Evolutionary conservation across 2,113 vertebrate genomes (phyloP), one percentile per base, ranked within the genome.

Genomic region (Callithrix jacchus): DNA sequence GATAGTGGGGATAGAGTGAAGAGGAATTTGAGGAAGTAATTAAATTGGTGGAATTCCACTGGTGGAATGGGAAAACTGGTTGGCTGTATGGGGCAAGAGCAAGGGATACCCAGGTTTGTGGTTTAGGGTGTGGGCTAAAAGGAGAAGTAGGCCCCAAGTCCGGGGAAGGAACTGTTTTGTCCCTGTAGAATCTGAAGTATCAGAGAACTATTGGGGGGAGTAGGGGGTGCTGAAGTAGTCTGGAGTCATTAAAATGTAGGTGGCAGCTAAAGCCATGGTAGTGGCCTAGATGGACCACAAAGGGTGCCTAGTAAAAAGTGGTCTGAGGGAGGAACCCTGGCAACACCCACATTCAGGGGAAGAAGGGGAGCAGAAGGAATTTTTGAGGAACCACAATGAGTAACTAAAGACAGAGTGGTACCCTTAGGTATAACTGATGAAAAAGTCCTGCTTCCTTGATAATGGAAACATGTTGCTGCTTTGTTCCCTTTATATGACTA

Each of bases 401-500:
- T 81, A 23, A 81, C 42, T 94, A 21, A 91, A 92, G 56, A 52
- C n/a, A 61, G 45, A 58, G 2, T 21, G 4, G 23, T 83, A 47
- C 64, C 68, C 30, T 56, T 77, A 66, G 71, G 14, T 40, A 35
- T 80, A 68, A 47, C 25, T 89, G 20, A 85, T 79, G 56, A 84
- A 35, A 52, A 80, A 71, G 42, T 90, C n/a, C 76, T 90, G 35
- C 77, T 93, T 87, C 27, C 64, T 87, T 64, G 40, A 76, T 64
- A 95, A 90, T 73, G 35, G 71, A 93, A 95, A 32, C 13, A 66
- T 76, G 42, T 54, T 92, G 77, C 54, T 93, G 45, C 42, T 82
- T 92, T 96, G 58, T 13, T 85, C 37, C 35, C 27, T 71, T 81
- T 87, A 8, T 93, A 73, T 89, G 37, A 82, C 10, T 79, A 49